Evolutionary conservation across 2,113 vertebrate species (phyloP).

Genomic region (Empidonax traillii): DNA sequence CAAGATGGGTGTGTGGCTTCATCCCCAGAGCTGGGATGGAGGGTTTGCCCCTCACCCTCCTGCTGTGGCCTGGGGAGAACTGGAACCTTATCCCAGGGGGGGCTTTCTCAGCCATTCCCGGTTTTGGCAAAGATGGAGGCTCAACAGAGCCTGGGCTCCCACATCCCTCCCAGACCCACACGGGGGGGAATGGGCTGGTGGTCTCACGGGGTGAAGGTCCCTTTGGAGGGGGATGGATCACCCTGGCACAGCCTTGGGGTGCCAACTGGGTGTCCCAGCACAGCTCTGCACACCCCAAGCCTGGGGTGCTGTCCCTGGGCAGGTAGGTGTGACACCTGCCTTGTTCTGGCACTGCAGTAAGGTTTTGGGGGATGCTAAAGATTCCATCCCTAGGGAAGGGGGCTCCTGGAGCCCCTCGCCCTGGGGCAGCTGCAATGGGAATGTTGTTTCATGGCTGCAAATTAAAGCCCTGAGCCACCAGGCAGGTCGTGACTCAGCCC

Average conservation of each 20-base stretch:
- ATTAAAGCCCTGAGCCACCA: background rate
- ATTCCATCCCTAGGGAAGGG: background rate
- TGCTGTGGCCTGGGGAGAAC: accelerated
- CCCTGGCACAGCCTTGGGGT: accelerated
- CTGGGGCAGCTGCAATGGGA: background rate
- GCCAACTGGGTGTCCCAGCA: accelerated
- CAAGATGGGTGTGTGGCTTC: accelerated
- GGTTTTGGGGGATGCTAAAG: background rate
- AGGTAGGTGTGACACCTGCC: background rate
- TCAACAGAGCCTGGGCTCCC: background rate
- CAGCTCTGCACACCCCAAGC: background rate
- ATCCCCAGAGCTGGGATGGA: accelerated
- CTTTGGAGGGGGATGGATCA: background rate
- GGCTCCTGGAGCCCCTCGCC: background rate
- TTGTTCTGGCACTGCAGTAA: background rate
- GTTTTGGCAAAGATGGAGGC: background rate
- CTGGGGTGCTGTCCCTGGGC: accelerated
- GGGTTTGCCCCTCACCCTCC: background rate
- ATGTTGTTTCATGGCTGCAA: background rate
- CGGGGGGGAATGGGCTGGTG: background rate
- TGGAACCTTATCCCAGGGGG: background rate
- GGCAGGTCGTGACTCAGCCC: background rate
- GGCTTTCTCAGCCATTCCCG: background rate
- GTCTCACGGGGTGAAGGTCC: accelerated
- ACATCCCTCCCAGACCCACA: background rate